Evolutionary conservation across 2,797 vertebrate genomes (phyloP).

Genomic region (Neostethus bicornis): DNA sequence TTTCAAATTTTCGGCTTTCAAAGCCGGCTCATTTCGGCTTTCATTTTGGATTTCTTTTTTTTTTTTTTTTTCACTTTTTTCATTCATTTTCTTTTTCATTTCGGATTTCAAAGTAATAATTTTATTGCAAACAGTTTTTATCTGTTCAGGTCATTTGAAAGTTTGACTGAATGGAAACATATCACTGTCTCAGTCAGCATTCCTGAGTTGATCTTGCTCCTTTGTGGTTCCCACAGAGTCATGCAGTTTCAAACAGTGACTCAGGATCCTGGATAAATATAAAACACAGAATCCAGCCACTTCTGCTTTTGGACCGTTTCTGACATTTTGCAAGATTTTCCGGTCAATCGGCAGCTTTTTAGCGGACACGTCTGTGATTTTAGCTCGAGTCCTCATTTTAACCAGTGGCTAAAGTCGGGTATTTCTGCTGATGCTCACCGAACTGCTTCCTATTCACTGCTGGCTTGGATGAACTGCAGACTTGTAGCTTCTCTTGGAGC

Average conservation of each 20-base stretch:
- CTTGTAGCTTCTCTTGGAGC: slow-evolving; percentile 19
- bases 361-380: slow-evolving; percentile 17
- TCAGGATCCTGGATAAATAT: slow-evolving; percentile 37
- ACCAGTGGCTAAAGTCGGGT: slow-evolving; percentile 28
- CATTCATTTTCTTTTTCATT: no score
- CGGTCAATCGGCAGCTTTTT: slow-evolving; percentile 38
- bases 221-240: slow-evolving; percentile 3
- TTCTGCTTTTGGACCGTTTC: slow-evolving; percentile 59
- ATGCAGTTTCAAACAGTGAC: slow-evolving; percentile 17
- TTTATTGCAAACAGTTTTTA: no score
- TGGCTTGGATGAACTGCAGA: slow-evolving; percentile 14
- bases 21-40: no score
- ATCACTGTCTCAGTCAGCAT: not conserved
- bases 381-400: slow-evolving; percentile 28
- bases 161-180: no score
- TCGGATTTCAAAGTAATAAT: no score
- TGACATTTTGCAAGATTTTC: slow-evolving; percentile 31
- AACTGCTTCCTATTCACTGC: slow-evolving; percentile 30
- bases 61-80: no score
- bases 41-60: no score
- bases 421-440: slow-evolving; percentile 50
- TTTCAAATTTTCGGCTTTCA: no score
- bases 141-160: no score
- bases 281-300: slow-evolving; percentile 9
- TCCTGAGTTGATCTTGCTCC: not conserved